Conservation (phyloP, 2,888 invertebrate genomes). For the Drosophila mercatorum region DNA sequence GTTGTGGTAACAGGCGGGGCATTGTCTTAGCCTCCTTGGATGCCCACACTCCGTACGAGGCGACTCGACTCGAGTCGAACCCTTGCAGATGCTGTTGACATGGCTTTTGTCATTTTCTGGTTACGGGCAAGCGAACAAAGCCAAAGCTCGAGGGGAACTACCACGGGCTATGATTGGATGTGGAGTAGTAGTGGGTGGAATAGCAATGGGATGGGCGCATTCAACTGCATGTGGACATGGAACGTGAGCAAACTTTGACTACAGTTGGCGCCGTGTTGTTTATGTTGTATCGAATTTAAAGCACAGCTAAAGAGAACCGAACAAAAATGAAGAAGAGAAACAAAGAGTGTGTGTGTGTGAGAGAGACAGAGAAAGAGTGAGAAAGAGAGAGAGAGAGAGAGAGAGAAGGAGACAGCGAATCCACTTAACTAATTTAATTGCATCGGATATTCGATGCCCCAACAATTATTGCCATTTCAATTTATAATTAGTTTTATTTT, state of each 20-base stretch:
- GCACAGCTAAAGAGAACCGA: constrained; percentile 4
- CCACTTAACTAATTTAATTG: constrained; percentile 14
- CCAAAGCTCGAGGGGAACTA: constrained; percentile 48
- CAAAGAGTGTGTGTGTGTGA: too few relatives aligned
- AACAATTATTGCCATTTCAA: background rate
- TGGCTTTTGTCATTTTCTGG: constrained; percentile 79
- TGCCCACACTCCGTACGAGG: constrained; percentile 18
- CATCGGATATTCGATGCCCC: constrained; percentile 5
- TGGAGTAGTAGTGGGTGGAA: background rate
- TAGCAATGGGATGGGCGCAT: background rate
- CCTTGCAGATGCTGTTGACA: constrained; percentile 75
- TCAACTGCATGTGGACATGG: constrained; percentile 44
- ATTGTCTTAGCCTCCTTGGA: constrained; percentile 52
- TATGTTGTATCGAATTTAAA: constrained; percentile 62
- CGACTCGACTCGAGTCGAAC: constrained; percentile 34
- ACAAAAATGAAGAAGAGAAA: background rate
- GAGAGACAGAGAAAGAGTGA: background rate
- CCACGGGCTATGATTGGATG: constrained; percentile 5
- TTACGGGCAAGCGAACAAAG: constrained; percentile 74
- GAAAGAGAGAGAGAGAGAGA: background rate
- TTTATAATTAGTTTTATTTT: background rate
- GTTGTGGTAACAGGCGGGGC: constrained; percentile 22
- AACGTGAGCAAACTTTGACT: constrained; percentile 62
- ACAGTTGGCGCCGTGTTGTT: constrained; percentile 63
- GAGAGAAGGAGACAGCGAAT: background rate